A percentile compares a stretch with the other conserved stretches of the same genome.
Evolutionary conservation across 2,888 invertebrate genomes (phyloP).

Genomic region (Pandemis heparana): DNA sequence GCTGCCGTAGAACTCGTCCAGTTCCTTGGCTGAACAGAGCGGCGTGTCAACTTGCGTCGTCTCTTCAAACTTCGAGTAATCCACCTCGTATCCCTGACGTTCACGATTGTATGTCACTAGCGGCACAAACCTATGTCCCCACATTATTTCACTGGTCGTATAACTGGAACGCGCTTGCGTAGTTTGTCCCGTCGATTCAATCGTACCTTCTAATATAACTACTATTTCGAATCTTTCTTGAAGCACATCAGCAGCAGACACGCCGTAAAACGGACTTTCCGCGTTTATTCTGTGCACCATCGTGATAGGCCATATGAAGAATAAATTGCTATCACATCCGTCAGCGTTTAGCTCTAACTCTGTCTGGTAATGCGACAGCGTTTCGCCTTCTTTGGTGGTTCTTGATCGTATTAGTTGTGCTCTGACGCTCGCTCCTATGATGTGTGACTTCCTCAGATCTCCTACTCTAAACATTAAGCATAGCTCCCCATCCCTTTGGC

Average conservation of each 20-base stretch:
- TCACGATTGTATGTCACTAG: conserved; percentile 91
- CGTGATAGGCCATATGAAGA: conserved; percentile 97
- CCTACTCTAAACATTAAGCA: conserved; percentile 95
- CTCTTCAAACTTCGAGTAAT: conserved; percentile 93
- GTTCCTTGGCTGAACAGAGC: conserved; percentile 89
- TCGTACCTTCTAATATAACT: conserved; percentile 92
- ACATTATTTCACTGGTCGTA: conserved; percentile 91
- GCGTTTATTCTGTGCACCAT: conserved; percentile 95
- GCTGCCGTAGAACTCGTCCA: conserved; percentile 87
- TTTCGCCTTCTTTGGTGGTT: conserved; percentile 94
- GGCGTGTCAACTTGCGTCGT: conserved; percentile 93
- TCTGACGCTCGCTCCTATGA: conserved; percentile 94
- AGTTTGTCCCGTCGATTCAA: conserved; percentile 92
- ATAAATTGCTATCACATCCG: conserved; percentile 92
- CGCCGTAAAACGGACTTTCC: conserved; percentile 93
- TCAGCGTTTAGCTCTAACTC: conserved; percentile 90
- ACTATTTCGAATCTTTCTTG: conserved; percentile 93
- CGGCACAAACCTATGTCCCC: conserved; percentile 92
- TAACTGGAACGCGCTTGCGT: conserved; percentile 92
- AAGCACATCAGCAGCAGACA: conserved; percentile 93
- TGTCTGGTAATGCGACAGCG: conserved; percentile 92
- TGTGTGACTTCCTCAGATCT: conserved; percentile 95
- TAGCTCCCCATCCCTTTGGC: conserved; percentile 92
- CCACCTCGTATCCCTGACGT: conserved; percentile 90
- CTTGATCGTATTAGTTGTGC: conserved; percentile 93